phyloP scores from a whole-genome alignment of 1,140 invertebrate genomes.

The Magallana gigas region DNA sequence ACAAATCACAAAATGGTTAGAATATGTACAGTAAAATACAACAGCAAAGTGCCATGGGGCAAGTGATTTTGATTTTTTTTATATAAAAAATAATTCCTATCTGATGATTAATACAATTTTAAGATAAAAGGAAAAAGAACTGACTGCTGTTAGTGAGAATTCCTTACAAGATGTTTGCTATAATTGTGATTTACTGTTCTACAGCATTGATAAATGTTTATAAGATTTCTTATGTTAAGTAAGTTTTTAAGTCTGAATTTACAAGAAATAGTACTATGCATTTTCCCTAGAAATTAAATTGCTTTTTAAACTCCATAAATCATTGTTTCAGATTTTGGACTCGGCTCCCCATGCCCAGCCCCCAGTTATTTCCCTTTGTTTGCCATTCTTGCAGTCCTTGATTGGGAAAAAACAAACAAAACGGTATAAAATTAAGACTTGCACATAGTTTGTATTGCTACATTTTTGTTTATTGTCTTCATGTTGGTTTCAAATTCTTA shows the following conservation, averaged over 20 bases:
- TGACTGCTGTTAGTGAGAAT: too few relatives aligned
- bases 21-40: neutral
- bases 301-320: neutral
- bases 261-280: neutral
- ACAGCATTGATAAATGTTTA: neutral
- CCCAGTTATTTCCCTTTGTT: constrained; percentile 58
- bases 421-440: constrained; percentile 6
- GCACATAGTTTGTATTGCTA: too few relatives aligned
- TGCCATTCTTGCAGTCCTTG: constrained; percentile 58
- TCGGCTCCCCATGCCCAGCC: constrained; percentile 61
- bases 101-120: too few relatives aligned
- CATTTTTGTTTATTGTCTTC: neutral
- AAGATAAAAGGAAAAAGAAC: too few relatives aligned
- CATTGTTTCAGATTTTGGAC: constrained; percentile 39
- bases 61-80: neutral
- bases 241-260: neutral
- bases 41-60: too few relatives aligned
- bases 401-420: constrained; percentile 47
- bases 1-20: neutral
- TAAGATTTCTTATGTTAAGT: neutral
- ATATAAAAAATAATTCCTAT: too few relatives aligned
- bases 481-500: neutral
- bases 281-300: neutral
- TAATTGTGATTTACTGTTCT: neutral
- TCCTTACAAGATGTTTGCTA: too few relatives aligned